phyloP scores from a whole-genome alignment of 2,888 invertebrate species.

The Pristionchus japonicus region DNA sequence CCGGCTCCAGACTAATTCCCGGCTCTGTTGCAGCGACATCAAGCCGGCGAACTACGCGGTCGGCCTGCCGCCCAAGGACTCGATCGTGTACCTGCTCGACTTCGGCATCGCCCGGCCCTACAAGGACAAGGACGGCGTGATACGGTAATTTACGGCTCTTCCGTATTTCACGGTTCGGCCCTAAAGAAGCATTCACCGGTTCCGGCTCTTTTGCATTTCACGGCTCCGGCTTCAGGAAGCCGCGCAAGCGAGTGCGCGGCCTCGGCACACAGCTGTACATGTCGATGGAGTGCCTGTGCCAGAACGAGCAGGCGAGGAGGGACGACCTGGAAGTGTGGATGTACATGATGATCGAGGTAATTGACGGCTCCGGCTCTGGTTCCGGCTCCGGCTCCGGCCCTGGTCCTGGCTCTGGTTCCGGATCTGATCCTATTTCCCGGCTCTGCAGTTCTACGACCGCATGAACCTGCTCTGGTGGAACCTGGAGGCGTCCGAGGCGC shows the following conservation, averaged over 20 bases:
- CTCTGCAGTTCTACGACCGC: background rate
- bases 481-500: background rate
- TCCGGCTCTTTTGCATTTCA: background rate
- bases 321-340: slow-evolving; percentile 40
- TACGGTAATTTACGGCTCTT: background rate
- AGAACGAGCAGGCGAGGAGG: slow-evolving; percentile 9
- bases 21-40: slow-evolving; percentile 11
- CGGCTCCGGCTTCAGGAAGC: background rate
- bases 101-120: background rate
- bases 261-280: slow-evolving; percentile 36
- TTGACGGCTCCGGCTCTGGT: background rate
- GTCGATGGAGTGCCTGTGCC: background rate
- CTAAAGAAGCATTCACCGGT: background rate
- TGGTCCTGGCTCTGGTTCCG: background rate
- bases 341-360: slow-evolving; percentile 39
- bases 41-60: slow-evolving; percentile 17
- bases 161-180: background rate
- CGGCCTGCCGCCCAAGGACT: slow-evolving; percentile 7
- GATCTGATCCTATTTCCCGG: background rate
- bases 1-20: background rate
- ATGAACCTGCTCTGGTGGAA: background rate
- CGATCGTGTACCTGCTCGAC: background rate
- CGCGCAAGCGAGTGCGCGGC: background rate
- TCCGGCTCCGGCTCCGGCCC: background rate
- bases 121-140: background rate